phyloP scores from a whole-genome alignment of 2,113 vertebrate genomes.

The Neomonachus schauinslandi region DNA sequence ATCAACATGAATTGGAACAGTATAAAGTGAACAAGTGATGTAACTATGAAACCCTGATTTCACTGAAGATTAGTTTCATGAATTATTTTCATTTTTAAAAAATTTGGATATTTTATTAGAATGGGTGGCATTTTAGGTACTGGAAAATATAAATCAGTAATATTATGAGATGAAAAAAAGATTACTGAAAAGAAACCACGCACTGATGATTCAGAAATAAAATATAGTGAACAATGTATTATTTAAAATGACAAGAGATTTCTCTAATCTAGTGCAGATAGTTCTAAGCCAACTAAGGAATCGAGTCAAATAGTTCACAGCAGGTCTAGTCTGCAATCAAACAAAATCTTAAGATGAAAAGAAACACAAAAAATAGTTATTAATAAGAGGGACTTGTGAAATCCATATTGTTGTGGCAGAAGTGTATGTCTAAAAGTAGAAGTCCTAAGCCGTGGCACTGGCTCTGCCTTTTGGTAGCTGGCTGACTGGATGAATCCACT shows the following conservation, averaged over 20 bases:
- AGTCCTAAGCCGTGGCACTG: rapidly evolving
- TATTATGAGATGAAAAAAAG: background rate
- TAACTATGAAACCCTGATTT: background rate
- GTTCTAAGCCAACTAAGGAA: background rate
- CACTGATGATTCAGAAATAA: background rate
- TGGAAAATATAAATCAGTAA: background rate
- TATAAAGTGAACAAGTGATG: background rate
- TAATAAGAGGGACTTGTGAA: background rate
- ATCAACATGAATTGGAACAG: background rate
- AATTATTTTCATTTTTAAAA: background rate
- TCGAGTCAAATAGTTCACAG: background rate
- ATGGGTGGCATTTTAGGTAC: background rate
- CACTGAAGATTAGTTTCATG: background rate
- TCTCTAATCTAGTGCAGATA: background rate
- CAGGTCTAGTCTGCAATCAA: background rate
- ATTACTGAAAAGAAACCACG: background rate
- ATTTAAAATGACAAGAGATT: slow-evolving; percentile 10
- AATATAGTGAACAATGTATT: background rate
- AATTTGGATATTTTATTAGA: background rate
- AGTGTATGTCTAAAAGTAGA: background rate
- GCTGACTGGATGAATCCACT: background rate
- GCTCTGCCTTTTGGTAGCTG: background rate
- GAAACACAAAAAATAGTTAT: background rate
- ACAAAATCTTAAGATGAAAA: background rate
- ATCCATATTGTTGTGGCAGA: background rate